These are phyloP conservation scores for Campylorhamphus procurvoides DNA, from an alignment of 2,113 vertebrate genomes.

Conservation along the genomic window DNA sequence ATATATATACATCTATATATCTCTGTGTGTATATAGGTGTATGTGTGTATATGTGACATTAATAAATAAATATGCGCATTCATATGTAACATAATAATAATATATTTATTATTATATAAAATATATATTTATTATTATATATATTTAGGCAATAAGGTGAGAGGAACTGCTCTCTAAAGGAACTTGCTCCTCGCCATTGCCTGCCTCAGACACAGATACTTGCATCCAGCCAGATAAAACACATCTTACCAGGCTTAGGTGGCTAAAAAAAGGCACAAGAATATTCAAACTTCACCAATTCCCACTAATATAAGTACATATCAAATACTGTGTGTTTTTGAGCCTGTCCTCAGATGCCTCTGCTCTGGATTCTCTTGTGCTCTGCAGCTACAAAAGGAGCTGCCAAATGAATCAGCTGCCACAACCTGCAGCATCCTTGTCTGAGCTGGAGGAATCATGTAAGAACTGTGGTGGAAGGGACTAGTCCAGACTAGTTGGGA, in stretches of 20 bases:
- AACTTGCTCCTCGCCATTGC: not conserved
- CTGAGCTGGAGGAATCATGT: not conserved
- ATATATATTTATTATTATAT: not conserved
- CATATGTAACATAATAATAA: not conserved
- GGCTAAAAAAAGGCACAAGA: not conserved
- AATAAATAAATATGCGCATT: not conserved
- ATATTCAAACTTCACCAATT: not conserved
- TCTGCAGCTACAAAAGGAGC: not conserved
- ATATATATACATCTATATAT: not conserved
- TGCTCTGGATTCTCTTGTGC: not conserved
- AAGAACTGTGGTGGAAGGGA: not conserved
- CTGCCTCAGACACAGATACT: not conserved
- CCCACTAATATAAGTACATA: not conserved
- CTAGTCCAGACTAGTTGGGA: not conserved
- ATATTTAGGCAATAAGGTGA: not conserved
- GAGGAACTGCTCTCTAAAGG: not conserved
- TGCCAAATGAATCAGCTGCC: not conserved
- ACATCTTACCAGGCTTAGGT: not conserved
- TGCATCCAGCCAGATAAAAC: not conserved
- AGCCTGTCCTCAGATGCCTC: not conserved
- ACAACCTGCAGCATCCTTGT: not conserved
- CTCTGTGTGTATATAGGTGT: fast-evolving
- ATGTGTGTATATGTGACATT: not conserved
- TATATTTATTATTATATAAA: not conserved
- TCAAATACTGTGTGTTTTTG: not conserved